Evolutionary conservation across 2,113 vertebrate species (phyloP), one percentile per base, ranked within the genome.

Genomic region (Cisticola juncidis): DNA sequence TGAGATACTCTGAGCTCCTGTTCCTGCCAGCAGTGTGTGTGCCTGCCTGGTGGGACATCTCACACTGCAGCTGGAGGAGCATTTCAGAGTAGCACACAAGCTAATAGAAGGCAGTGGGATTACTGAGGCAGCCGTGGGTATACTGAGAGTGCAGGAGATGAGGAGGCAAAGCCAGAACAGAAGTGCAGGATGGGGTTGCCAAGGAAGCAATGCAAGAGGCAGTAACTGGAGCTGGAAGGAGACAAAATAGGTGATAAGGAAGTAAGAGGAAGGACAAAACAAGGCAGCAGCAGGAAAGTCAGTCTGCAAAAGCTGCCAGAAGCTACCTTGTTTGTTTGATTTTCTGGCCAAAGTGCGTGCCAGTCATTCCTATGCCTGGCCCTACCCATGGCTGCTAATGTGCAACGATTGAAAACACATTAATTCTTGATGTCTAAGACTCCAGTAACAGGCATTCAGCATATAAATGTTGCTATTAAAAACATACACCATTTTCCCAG

Each of bases 31-130:
- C 57, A 86, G 9, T 31, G 25, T 33, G 25, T 36, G 25, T 31
- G 20, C 25, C 51, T 82, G 23, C 5, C 48, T 69, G 19, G 29
- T 36, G 22, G 23, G 72, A 61, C 15, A 48, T 19, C 42, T 77
- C 1, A 0, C 5, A 3, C 40, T 2, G 0, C 62, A 83, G 40
- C 45, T 84, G 4, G 0, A n/a, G 56, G 26, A 36, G 6, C 21
- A 78, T 15, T 48, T 12, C 58, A 20, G 60, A 48, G 9, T 8
- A 70, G 31, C 31, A 74, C 47, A 28, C 11, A n/a, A 80, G 64
- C 35, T 29, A 25, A 56, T 2, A 61, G 68, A 78, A 65, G 31
- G 21, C 60, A 69, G 16, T 2, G 69, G 42, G 7, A 1, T 29
- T 53, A 13, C 31, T 22, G 35, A 51, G 31, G 56, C 29, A 25